phyloP scores from a whole-genome alignment of 1,140 invertebrate genomes.

The Apis cerana region DNA sequence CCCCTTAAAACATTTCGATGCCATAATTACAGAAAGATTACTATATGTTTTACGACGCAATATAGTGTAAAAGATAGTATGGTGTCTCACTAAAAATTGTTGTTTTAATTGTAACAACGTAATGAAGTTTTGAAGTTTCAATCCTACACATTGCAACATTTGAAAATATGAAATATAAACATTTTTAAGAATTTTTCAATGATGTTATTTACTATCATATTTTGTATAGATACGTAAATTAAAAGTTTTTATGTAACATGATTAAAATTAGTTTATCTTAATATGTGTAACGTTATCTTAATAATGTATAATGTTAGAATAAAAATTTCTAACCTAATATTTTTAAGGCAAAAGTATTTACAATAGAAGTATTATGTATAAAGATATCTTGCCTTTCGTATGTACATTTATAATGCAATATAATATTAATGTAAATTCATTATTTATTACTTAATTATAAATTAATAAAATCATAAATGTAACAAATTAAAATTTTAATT shows the following conservation, averaged over 20 bases:
- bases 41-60: not conserved
- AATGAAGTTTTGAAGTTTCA: conserved; percentile 32
- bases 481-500: too few relatives aligned
- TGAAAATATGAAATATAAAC: not conserved
- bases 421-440: not conserved
- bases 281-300: too few relatives aligned
- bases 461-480: too few relatives aligned
- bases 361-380: not conserved
- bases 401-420: not conserved
- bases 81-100: conserved; percentile 9
- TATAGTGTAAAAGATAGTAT: not conserved
- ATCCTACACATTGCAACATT: conserved; percentile 33
- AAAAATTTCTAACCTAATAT: conserved; percentile 29
- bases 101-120: conserved; percentile 30
- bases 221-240: not conserved
- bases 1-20: conserved; percentile 81
- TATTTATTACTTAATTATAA: not conserved
- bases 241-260: conserved; percentile 8
- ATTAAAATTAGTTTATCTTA: conserved; percentile 1
- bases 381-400: not conserved
- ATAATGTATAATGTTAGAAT: not conserved
- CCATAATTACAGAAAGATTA: conserved; percentile 31
- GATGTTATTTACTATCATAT: not conserved
- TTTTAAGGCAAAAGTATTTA: not conserved
- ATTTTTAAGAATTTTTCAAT: not conserved